Evolutionary conservation across 2,888 invertebrate species (phyloP).

Genomic region (Torymus tubicola): DNA sequence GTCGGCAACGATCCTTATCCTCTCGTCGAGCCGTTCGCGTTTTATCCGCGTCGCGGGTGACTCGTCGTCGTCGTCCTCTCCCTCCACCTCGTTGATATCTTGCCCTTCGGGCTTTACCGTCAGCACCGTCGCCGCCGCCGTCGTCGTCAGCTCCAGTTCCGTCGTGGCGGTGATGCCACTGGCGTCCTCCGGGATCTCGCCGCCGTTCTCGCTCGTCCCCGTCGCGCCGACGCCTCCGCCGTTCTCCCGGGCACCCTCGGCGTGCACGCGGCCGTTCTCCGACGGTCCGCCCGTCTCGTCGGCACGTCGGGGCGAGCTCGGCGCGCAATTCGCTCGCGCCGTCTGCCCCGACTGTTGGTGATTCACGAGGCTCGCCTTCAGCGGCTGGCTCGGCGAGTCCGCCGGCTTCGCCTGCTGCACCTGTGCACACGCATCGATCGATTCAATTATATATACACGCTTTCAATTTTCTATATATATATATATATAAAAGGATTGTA

Average conservation of each 20-base stretch:
- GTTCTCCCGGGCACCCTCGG: constrained; percentile 51
- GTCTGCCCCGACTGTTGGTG: constrained; percentile 60
- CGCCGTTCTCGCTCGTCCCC: constrained; percentile 23
- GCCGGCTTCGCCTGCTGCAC: constrained; percentile 66
- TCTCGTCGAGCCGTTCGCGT: constrained; percentile 61
- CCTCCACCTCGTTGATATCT: neutral
- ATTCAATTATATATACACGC: neutral
- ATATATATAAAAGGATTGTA: neutral
- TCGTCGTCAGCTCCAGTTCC: neutral
- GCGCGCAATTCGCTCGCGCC: constrained; percentile 58
- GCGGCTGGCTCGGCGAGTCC: constrained; percentile 64
- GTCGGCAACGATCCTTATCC: constrained; percentile 53
- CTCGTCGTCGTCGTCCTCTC: constrained; percentile 54
- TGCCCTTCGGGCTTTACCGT: neutral
- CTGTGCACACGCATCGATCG: neutral
- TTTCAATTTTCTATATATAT: neutral
- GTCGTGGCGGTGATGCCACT: constrained; percentile 66
- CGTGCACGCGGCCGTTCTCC: constrained; percentile 52
- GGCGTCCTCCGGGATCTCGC: constrained; percentile 62
- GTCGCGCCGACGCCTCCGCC: constrained; percentile 13
- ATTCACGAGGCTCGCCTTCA: constrained; percentile 72
- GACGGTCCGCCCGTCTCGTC: constrained; percentile 53
- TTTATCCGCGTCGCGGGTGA: constrained; percentile 61
- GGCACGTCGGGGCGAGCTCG: constrained; percentile 48
- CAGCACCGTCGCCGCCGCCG: neutral